phyloP scores from a whole-genome alignment of 2,797 vertebrate genomes.

The Aldrovandia affinis region DNA sequence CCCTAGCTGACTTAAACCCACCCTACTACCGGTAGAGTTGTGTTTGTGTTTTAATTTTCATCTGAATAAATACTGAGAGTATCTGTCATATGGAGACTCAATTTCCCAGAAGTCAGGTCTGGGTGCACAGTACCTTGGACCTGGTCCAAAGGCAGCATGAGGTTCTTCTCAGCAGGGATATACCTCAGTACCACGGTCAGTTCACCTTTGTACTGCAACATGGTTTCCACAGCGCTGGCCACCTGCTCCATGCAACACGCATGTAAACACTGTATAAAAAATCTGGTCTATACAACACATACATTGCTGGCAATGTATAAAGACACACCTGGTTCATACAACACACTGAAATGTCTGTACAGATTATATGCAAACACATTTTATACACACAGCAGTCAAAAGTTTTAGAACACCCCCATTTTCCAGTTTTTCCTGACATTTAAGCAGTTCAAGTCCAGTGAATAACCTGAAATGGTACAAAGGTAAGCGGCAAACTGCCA shows the following conservation, averaged over 20 bases:
- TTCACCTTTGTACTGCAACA: conserved; percentile 94
- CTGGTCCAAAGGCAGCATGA: conserved; percentile 81
- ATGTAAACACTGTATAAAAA: too few relatives aligned
- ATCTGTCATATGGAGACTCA: background rate
- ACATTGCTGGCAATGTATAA: background rate
- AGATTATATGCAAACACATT: background rate
- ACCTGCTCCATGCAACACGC: conserved; percentile 63
- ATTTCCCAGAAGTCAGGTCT: background rate
- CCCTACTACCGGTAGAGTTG: background rate
- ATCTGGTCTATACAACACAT: too few relatives aligned
- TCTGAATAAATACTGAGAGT: background rate
- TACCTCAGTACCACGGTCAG: conserved; percentile 90
- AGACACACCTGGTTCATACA: background rate
- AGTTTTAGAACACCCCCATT: too few relatives aligned
- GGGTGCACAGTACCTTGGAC: conserved; percentile 80
- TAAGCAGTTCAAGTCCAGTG: too few relatives aligned
- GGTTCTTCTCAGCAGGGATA: conserved; percentile 86
- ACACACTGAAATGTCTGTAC: background rate
- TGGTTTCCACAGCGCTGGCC: conserved; percentile 76
- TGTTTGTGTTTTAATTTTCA: background rate
- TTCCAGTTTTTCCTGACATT: too few relatives aligned
- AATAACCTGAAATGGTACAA: too few relatives aligned
- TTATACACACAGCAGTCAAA: conserved; percentile 23
- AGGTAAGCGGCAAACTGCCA: too few relatives aligned
- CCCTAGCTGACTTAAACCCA: background rate